phyloP scores from a whole-genome alignment of 1,140 invertebrate genomes.

The Drosophila biarmipes region DNA sequence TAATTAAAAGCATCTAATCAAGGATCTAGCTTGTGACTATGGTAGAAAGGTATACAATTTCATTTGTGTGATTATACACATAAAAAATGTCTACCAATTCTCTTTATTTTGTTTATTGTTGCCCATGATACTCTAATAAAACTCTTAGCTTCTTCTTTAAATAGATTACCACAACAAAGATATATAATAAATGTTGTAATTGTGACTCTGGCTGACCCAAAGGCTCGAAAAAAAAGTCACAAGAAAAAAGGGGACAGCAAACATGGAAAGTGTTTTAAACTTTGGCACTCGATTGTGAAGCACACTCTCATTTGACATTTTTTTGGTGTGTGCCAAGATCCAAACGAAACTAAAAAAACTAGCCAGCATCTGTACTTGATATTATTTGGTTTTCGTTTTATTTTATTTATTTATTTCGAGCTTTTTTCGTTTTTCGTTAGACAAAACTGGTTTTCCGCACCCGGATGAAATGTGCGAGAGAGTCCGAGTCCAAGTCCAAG shows the following conservation, averaged over 20 bases:
- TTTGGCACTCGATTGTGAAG: constrained; percentile 34
- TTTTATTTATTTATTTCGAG: constrained; percentile 8
- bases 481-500: constrained; percentile 37
- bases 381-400: constrained; percentile 27
- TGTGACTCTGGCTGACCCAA: constrained; percentile 27
- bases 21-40: neutral
- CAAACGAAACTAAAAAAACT: neutral
- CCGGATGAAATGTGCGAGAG: constrained; percentile 48
- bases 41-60: neutral
- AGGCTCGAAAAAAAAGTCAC: constrained; percentile 1
- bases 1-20: constrained; percentile 26
- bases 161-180: constrained; percentile 18
- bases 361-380: constrained; percentile 37
- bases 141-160: neutral
- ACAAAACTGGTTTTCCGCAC: constrained; percentile 42
- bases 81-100: neutral
- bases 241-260: constrained; percentile 4
- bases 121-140: neutral
- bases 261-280: constrained; percentile 49
- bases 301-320: constrained; percentile 24
- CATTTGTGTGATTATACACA: neutral
- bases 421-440: constrained; percentile 10
- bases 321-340: neutral
- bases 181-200: neutral
- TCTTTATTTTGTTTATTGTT: too few relatives aligned